Evolutionary conservation across 2,113 vertebrate genomes (phyloP).

Genomic region (Ibidorhyncha struthersii): DNA sequence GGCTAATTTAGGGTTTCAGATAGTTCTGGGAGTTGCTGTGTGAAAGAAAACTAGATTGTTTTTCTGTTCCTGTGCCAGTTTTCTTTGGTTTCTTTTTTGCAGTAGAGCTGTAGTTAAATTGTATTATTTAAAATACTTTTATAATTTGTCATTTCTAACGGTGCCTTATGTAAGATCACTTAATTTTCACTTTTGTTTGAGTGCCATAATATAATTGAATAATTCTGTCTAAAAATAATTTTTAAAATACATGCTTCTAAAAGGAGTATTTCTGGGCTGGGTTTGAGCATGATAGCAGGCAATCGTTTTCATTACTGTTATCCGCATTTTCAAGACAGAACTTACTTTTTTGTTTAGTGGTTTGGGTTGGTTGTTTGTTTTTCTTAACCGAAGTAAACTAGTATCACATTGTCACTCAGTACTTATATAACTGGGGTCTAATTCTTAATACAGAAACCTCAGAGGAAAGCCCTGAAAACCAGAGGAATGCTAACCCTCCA

Average conservation of each 20-base stretch:
- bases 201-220: neutral
- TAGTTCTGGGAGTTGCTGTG: neutral
- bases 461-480: conserved; percentile 87
- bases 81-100: neutral
- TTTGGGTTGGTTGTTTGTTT: neutral
- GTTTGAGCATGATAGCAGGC: neutral
- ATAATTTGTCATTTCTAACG: neutral
- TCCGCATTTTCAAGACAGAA: neutral
- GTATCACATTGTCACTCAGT: neutral
- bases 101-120: neutral
- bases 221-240: neutral
- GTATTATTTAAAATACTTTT: neutral
- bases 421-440: neutral
- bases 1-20: neutral
- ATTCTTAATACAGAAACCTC: conserved; percentile 78
- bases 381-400: neutral
- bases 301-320: neutral
- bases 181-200: neutral
- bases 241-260: neutral
- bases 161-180: neutral
- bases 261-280: neutral
- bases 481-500: conserved; percentile 85
- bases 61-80: neutral
- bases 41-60: neutral
- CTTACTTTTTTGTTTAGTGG: neutral